Conservation (phyloP, 2,113 vertebrate genomes). For the Ammodytes marinus region DNA sequence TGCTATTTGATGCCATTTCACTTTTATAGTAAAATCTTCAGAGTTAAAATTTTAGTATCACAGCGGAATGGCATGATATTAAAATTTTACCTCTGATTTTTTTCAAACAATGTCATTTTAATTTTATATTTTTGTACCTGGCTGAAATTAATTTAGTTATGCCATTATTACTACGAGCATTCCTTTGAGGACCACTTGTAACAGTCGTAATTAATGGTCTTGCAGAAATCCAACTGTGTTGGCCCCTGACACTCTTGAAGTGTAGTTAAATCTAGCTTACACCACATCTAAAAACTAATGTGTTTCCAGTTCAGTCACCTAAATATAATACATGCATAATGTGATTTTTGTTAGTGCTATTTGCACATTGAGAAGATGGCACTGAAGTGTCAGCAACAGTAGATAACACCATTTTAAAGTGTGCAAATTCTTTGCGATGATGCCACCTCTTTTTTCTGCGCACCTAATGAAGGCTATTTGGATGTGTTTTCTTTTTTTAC, state of each 20-base stretch:
- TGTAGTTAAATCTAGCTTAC: background rate
- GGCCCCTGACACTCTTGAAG: background rate
- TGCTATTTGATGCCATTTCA: background rate
- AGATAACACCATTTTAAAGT: background rate
- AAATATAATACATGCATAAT: background rate
- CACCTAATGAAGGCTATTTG: background rate
- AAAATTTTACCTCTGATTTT: background rate
- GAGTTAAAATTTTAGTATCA: too few relatives aligned
- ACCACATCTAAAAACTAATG: background rate
- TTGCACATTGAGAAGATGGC: background rate
- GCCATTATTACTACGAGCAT: background rate
- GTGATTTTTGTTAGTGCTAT: background rate
- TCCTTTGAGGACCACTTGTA: background rate
- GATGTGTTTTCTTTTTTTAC: background rate
- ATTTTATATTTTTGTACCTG: background rate
- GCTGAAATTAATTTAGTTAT: background rate
- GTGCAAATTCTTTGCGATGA: background rate
- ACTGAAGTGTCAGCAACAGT: background rate
- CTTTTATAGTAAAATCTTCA: background rate
- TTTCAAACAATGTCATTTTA: background rate
- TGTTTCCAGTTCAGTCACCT: background rate
- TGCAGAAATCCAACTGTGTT: too few relatives aligned
- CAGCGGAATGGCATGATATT: too few relatives aligned
- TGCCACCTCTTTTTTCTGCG: background rate
- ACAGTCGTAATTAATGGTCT: background rate